phyloP scores from a whole-genome alignment of 1,140 invertebrate genomes.

The Harpegnathos saltator region DNA sequence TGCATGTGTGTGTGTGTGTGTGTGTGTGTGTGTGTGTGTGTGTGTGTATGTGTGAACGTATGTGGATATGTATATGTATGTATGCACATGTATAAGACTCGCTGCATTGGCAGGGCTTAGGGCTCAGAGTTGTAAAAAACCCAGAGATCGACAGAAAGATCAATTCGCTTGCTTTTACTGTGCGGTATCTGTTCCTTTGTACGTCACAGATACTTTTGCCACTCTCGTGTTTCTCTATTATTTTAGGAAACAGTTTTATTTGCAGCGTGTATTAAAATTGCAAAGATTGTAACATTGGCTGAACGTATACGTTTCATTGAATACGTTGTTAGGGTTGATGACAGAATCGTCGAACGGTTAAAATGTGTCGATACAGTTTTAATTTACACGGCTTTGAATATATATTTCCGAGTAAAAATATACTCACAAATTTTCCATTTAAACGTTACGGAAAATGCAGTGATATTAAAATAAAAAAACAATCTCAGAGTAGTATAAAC shows the following conservation, averaged over 20 bases:
- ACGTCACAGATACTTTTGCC: background rate
- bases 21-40: background rate
- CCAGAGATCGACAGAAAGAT: background rate
- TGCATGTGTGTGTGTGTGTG: too few relatives aligned
- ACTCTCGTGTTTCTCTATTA: too few relatives aligned
- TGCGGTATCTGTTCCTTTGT: background rate
- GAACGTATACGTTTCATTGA: background rate
- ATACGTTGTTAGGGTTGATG: too few relatives aligned
- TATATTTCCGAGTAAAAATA: background rate
- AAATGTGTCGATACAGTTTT: background rate
- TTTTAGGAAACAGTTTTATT: background rate
- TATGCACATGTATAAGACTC: too few relatives aligned
- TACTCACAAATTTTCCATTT: background rate
- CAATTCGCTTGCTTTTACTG: conserved; percentile 16
- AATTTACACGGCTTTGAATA: background rate
- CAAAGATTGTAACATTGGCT: background rate
- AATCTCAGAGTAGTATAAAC: background rate
- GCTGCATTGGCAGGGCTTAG: background rate
- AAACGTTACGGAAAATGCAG: background rate
- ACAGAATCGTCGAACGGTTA: background rate
- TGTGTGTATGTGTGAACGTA: too few relatives aligned
- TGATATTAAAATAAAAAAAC: background rate
- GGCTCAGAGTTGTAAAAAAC: conserved; percentile 16
- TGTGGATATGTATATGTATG: background rate
- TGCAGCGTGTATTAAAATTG: background rate